Evolutionary conservation across 64 coral and sea anemone species (phyloP).

Genomic region (Acropora tenuis): DNA sequence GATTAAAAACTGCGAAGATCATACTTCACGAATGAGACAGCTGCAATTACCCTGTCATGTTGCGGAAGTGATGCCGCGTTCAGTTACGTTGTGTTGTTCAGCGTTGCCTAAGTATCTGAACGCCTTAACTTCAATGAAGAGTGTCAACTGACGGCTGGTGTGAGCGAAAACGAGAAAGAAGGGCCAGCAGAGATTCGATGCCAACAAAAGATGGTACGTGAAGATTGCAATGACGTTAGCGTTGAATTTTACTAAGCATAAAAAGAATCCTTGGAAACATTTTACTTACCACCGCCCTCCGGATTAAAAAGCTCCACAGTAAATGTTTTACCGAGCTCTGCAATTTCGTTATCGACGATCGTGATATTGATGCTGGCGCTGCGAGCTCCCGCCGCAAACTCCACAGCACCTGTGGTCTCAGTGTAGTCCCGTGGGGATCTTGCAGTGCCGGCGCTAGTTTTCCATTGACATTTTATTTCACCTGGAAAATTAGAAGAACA

Average conservation of each 20-base stretch:
- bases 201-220: no score
- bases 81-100: background rate
- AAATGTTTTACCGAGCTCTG: slow-evolving; percentile 84
- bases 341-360: slow-evolving; percentile 63
- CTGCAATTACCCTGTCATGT: no score
- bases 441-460: slow-evolving; percentile 59
- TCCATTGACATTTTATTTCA: slow-evolving; percentile 71
- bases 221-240: no score
- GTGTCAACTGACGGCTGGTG: background rate
- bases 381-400: slow-evolving; percentile 59
- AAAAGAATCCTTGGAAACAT: background rate
- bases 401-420: slow-evolving; percentile 49
- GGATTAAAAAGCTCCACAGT: slow-evolving; percentile 66
- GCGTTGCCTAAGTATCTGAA: background rate
- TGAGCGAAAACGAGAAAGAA: no score
- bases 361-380: slow-evolving; percentile 47
- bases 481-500: slow-evolving; percentile 19
- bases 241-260: background rate
- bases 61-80: background rate
- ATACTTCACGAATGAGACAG: no score
- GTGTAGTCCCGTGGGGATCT: slow-evolving; percentile 55
- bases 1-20: no score
- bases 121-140: background rate
- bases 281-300: slow-evolving; percentile 61
- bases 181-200: no score